Evolutionary conservation across 2,888 invertebrate species (phyloP).

Genomic region (Micoletzkya japonica): DNA sequence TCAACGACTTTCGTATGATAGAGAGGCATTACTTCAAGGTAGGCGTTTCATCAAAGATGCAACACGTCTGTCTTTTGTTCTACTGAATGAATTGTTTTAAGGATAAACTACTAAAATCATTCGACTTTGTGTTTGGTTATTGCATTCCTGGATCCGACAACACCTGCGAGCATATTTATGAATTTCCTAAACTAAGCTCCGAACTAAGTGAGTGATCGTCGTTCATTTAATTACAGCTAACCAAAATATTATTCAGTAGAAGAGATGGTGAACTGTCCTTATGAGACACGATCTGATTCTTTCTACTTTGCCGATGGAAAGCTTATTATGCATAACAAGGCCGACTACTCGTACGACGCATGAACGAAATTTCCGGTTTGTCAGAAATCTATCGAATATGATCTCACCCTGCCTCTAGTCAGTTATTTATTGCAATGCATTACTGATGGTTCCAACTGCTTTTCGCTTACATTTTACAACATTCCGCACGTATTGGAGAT

Average conservation of each 20-base stretch:
- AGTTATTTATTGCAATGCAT: too few species aligned
- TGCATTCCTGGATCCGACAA: constrained; percentile 97
- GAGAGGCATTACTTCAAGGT: constrained; percentile 83
- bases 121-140: constrained; percentile 99
- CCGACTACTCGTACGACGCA: constrained; percentile 94
- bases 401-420: too few species aligned
- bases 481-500: too few species aligned
- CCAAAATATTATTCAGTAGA: constrained; percentile 75
- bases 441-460: too few species aligned
- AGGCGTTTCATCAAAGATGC: constrained; percentile 15
- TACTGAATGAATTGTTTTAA: constrained; percentile 68
- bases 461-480: too few species aligned
- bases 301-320: constrained; percentile 97
- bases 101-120: constrained; percentile 88
- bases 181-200: constrained; percentile 86
- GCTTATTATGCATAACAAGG: constrained; percentile 98
- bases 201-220: constrained; percentile 47
- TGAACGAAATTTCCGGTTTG: too few species aligned
- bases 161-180: constrained; percentile 98
- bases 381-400: too few species aligned
- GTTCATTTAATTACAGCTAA: background rate
- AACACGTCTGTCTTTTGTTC: background rate
- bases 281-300: constrained; percentile 95
- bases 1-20: constrained; percentile 94
- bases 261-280: constrained; percentile 93